A percentile compares a stretch with the other conserved stretches of the same genome.
These are phyloP conservation scores for Melitaea cinxia DNA, from an alignment of 1,140 invertebrate species.

Conservation along the genomic window DNA sequence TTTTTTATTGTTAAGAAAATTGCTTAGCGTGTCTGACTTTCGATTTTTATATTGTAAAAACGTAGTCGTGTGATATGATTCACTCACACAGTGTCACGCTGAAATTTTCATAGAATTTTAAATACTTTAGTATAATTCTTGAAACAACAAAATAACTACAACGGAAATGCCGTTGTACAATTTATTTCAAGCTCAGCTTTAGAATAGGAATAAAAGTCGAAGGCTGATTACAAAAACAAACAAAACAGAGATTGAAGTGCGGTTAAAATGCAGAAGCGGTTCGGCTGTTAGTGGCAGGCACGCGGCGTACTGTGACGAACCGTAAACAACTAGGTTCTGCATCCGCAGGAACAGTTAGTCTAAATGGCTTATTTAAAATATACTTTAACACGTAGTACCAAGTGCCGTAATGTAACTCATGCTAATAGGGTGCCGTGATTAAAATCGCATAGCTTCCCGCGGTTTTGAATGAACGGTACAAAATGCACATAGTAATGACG, in stretches of 20 bases:
- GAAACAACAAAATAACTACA: not conserved
- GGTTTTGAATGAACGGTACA: slow-evolving; percentile 49
- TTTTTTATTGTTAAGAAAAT: not conserved
- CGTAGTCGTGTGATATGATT: not conserved
- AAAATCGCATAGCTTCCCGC: slow-evolving; percentile 65
- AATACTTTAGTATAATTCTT: not conserved
- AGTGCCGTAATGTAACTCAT: slow-evolving; percentile 33
- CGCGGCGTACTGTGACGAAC: slow-evolving; percentile 58
- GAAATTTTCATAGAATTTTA: not conserved
- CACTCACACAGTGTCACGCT: not conserved
- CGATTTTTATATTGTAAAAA: not conserved
- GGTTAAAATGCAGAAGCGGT: slow-evolving; percentile 56
- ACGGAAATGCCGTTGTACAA: slow-evolving; percentile 11
- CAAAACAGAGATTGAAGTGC: slow-evolving; percentile 49
- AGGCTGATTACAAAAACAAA: slow-evolving; percentile 67
- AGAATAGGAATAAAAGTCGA: slow-evolving; percentile 27
- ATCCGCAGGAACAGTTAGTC: slow-evolving; percentile 60
- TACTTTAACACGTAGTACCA: slow-evolving; percentile 47
- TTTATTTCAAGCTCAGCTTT: slow-evolving; percentile 14
- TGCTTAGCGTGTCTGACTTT: slow-evolving; percentile 12
- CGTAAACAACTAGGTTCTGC: slow-evolving; percentile 51
- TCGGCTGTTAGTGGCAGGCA: slow-evolving; percentile 42
- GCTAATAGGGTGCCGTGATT: slow-evolving; percentile 49
- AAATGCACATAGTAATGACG: slow-evolving; percentile 47
- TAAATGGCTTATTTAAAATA: slow-evolving; percentile 38